phyloP scores from a whole-genome alignment of 2,888 invertebrate species.

The Adelphocoris suturalis region DNA sequence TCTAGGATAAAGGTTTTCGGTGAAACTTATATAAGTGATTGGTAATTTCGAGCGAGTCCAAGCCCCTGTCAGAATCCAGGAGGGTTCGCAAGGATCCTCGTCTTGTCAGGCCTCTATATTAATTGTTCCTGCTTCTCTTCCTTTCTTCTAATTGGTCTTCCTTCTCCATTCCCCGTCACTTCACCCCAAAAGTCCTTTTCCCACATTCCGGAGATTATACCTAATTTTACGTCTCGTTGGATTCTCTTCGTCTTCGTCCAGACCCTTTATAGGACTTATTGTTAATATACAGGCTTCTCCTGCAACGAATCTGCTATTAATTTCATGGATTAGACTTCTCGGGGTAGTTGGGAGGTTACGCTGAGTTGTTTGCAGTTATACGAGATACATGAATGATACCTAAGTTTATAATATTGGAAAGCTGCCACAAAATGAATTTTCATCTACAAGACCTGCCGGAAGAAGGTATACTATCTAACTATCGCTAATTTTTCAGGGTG shows the following conservation, averaged over 20 bases:
- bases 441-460: too few relatives aligned
- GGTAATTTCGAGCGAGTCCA: conserved; percentile 57
- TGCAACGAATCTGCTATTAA: conserved; percentile 61
- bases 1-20: neutral
- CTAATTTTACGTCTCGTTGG: conserved; percentile 72
- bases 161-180: conserved; percentile 38
- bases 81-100: conserved; percentile 8
- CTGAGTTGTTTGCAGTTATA: conserved; percentile 21
- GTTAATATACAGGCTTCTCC: conserved; percentile 49
- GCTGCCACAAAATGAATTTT: too few relatives aligned
- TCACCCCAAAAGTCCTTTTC: conserved; percentile 60
- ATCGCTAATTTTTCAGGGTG: too few relatives aligned
- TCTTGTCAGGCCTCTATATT: conserved; percentile 69
- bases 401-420: neutral
- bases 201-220: conserved; percentile 70
- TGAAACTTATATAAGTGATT: conserved; percentile 68
- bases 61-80: conserved; percentile 46
- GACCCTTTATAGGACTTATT: conserved; percentile 51
- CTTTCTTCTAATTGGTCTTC: conserved; percentile 66
- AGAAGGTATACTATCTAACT: too few relatives aligned
- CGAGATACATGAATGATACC: neutral
- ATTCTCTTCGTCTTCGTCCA: neutral
- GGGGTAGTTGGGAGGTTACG: conserved; percentile 29
- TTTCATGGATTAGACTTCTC: conserved; percentile 51
- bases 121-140: conserved; percentile 66